Evolutionary conservation across 2,113 vertebrate genomes (phyloP).

Genomic region (Hemichromis elongatus): DNA sequence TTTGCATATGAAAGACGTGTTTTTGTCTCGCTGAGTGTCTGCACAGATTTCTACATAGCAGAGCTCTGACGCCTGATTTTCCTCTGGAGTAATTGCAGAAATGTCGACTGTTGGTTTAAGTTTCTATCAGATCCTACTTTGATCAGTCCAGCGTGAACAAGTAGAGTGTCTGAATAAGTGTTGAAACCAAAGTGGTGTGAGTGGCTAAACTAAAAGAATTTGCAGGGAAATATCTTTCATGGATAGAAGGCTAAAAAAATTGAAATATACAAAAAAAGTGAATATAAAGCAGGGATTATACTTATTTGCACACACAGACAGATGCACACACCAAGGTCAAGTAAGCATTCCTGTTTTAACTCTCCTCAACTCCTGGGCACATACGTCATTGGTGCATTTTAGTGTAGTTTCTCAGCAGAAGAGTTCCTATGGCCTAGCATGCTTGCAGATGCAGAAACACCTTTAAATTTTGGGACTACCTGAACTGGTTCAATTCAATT

Average conservation of each 20-base stretch:
- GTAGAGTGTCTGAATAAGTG: not conserved
- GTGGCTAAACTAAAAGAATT: not conserved
- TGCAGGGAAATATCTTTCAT: not conserved
- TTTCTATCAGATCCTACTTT: not conserved
- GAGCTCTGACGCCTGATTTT: not conserved
- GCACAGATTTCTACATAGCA: not conserved
- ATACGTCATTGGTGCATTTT: not conserved
- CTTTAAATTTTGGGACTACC: not conserved
- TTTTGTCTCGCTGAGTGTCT: not conserved
- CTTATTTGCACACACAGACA: not conserved
- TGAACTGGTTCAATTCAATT: not conserved
- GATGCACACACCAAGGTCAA: not conserved
- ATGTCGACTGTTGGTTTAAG: not conserved
- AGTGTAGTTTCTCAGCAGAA: not conserved
- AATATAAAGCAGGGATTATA: not conserved
- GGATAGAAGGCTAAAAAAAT: not conserved
- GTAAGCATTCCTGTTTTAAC: not conserved
- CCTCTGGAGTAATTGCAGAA: not conserved
- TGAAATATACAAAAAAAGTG: not conserved
- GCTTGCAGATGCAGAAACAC: not conserved
- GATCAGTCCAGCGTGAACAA: not conserved
- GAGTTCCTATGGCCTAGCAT: not conserved
- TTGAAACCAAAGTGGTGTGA: not conserved
- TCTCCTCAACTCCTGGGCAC: not conserved
- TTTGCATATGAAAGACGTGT: constrained; percentile 14